Evolutionary conservation across 2,888 invertebrate species (phyloP).

Genomic region (Acheta domesticus): DNA sequence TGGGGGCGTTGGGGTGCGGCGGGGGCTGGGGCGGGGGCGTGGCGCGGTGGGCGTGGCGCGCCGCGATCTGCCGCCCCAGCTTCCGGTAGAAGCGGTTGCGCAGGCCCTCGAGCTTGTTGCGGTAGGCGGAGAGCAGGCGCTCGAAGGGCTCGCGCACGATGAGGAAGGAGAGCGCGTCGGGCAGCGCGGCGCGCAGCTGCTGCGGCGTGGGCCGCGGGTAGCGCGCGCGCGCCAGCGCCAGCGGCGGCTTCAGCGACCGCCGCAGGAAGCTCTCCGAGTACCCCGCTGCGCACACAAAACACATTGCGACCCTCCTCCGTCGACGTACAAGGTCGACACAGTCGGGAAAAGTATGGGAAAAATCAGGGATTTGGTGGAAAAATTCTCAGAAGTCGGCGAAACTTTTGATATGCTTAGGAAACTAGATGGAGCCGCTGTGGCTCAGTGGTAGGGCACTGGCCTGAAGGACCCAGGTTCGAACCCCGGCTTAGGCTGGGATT

Average conservation of each 20-base stretch:
- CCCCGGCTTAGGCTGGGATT: too few relatives aligned
- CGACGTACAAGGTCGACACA: too few relatives aligned
- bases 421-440: too few relatives aligned
- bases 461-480: too few relatives aligned
- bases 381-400: too few relatives aligned
- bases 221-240: constrained; percentile 36
- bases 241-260: constrained; percentile 35
- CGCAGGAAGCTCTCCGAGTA: constrained; percentile 35
- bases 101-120: constrained; percentile 37
- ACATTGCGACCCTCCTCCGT: too few relatives aligned
- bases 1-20: not conserved
- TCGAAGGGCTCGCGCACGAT: constrained; percentile 39
- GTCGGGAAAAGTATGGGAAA: too few relatives aligned
- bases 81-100: constrained; percentile 37
- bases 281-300: constrained; percentile 32
- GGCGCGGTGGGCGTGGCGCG: constrained; percentile 21
- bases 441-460: too few relatives aligned
- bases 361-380: too few relatives aligned
- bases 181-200: constrained; percentile 35
- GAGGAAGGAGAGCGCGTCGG: constrained; percentile 37
- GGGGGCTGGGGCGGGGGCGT: not conserved
- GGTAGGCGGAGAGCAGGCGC: constrained; percentile 38
- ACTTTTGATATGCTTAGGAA: too few relatives aligned
- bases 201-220: constrained; percentile 36
- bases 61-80: constrained; percentile 34